phyloP scores from a whole-genome alignment of 2,113 vertebrate species.

The Scalopus aquaticus region DNA sequence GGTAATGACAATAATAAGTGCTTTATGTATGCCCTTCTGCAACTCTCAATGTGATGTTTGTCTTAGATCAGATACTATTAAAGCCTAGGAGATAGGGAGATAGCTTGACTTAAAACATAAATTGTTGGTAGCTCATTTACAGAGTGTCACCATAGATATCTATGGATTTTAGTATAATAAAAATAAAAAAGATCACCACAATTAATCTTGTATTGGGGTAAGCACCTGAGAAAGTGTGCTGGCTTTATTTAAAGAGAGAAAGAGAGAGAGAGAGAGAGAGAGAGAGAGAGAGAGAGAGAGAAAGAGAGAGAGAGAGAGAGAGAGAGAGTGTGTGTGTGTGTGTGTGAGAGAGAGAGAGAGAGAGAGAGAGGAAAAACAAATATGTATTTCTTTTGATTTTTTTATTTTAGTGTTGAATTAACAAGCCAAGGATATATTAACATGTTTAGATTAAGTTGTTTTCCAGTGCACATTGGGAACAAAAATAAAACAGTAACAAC shows the following conservation, averaged over 20 bases:
- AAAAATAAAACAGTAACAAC: neutral
- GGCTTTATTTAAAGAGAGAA: neutral
- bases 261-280: neutral
- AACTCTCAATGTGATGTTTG: neutral
- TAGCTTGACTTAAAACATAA: neutral
- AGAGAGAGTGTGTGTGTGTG: too few relatives aligned
- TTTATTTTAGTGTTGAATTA: slow-evolving; percentile 43
- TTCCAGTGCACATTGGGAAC: neutral
- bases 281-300: neutral
- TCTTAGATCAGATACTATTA: neutral
- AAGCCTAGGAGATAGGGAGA: neutral
- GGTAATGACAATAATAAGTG: neutral
- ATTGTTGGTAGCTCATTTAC: slow-evolving; percentile 12
- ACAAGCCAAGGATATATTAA: neutral
- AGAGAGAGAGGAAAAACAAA: neutral
- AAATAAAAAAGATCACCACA: slow-evolving; percentile 45
- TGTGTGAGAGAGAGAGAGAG: too few relatives aligned
- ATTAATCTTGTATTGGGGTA: slow-evolving; percentile 16
- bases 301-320: too few relatives aligned
- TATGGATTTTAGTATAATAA: slow-evolving; percentile 26
- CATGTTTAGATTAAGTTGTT: neutral
- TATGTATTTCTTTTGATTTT: neutral
- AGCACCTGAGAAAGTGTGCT: neutral
- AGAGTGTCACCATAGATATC: neutral
- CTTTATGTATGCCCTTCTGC: neutral